phyloP scores from a whole-genome alignment of 2,888 invertebrate genomes.

The Tachina lurida region DNA sequence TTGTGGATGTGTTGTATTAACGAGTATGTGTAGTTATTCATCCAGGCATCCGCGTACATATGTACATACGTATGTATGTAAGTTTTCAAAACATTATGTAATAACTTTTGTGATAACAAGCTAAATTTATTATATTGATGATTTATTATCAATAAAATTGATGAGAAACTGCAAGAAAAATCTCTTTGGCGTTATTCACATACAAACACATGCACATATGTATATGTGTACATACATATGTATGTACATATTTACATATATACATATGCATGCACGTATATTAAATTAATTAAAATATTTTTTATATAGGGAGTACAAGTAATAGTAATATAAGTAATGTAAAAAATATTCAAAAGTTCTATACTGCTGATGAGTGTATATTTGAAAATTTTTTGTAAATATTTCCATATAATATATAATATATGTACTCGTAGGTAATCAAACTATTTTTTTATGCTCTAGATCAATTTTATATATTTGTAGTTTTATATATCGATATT shows the following conservation, averaged over 20 bases:
- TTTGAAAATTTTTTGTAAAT: too few relatives aligned
- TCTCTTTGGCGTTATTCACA: background rate
- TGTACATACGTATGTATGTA: background rate
- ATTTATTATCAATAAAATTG: constrained; percentile 61
- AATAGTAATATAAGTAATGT: constrained; percentile 12
- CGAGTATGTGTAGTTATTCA: background rate
- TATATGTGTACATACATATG: too few relatives aligned
- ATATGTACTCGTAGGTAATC: background rate
- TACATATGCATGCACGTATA: background rate
- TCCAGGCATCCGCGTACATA: background rate
- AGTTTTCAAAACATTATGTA: constrained; percentile 46
- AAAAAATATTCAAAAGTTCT: constrained; percentile 5
- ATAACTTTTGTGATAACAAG: constrained; percentile 60
- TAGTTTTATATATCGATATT: too few relatives aligned
- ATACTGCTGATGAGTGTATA: background rate
- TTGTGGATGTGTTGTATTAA: background rate
- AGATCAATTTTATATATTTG: too few relatives aligned
- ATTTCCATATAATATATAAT: too few relatives aligned
- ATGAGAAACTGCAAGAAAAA: constrained; percentile 28
- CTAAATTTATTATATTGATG: constrained; percentile 61
- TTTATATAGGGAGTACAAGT: constrained; percentile 3
- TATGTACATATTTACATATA: too few relatives aligned
- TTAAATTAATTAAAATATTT: constrained; percentile 54
- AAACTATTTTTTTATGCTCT: too few relatives aligned
- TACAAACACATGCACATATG: background rate